Percentiles rank a stretch among this genome's conserved stretches.
These are phyloP conservation scores for Leucophenga varia DNA, from an alignment of 1,140 invertebrate genomes.

Conservation along the genomic window DNA sequence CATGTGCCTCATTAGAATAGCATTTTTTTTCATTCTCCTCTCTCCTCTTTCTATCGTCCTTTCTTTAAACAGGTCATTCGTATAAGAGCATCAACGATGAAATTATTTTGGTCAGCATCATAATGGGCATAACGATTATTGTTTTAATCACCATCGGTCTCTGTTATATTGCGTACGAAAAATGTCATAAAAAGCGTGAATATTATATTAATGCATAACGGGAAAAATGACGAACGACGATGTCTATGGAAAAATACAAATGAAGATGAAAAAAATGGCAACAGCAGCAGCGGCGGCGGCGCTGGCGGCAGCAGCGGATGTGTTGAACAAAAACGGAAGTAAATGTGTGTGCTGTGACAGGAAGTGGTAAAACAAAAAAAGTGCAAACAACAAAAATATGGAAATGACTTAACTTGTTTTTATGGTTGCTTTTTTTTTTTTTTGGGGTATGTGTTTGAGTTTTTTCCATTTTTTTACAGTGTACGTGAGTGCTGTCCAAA, in stretches of 20 bases:
- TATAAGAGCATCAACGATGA: slow-evolving; percentile 80
- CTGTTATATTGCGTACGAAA: slow-evolving; percentile 77
- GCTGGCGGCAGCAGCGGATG: not conserved
- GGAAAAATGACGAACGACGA: not conserved
- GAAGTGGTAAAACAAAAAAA: not conserved
- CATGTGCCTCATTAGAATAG: no score
- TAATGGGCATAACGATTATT: slow-evolving; percentile 78
- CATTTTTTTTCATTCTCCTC: slow-evolving; percentile 10
- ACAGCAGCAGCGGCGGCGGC: not conserved
- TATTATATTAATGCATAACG: slow-evolving; percentile 57
- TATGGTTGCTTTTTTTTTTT: not conserved
- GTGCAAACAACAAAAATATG: not conserved
- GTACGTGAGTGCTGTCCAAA: not conserved
- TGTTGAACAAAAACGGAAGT: no score
- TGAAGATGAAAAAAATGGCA: no score
- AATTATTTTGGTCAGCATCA: slow-evolving; percentile 82
- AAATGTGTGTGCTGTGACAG: no score
- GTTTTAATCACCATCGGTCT: slow-evolving; percentile 77
- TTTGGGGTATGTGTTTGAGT: not conserved
- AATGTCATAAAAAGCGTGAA: slow-evolving; percentile 64
- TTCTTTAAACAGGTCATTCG: slow-evolving; percentile 71
- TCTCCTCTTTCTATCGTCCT: slow-evolving; percentile 2
- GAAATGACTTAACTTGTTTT: not conserved
- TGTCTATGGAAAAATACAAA: no score
- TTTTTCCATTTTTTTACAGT: no score